A percentile compares a stretch with the other conserved stretches of the same genome.
These are phyloP conservation scores for Cinara cedri DNA, from an alignment of 2,888 invertebrate genomes.

Conservation along the genomic window DNA sequence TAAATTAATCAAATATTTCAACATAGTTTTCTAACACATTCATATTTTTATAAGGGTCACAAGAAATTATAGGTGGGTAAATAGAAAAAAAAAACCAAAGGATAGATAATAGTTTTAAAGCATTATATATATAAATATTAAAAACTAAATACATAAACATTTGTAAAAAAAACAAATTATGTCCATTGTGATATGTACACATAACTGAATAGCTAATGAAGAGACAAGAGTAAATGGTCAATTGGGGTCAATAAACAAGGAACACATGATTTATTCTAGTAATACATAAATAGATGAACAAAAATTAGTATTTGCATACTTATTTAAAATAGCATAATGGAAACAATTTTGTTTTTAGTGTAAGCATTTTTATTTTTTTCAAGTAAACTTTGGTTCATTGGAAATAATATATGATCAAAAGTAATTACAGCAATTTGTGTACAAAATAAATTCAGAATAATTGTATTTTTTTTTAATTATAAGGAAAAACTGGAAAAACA, in stretches of 20 bases:
- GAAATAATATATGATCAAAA: too few species aligned
- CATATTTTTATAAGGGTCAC: too few species aligned
- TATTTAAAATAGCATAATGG: not conserved
- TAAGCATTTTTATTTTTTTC: not conserved
- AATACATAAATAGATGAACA: conserved; percentile 3
- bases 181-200: not conserved
- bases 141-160: not conserved
- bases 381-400: too few species aligned
- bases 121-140: not conserved
- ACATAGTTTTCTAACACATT: too few species aligned
- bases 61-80: too few species aligned
- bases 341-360: conserved; percentile 10
- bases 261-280: not conserved
- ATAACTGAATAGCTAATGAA: conserved; percentile 3
- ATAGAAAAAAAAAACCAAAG: not conserved
- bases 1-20: too few species aligned
- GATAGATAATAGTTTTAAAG: not conserved
- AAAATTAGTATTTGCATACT: not conserved
- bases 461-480: too few species aligned
- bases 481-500: too few species aligned
- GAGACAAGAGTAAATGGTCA: not conserved
- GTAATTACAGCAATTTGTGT: too few species aligned
- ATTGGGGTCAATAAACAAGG: not conserved
- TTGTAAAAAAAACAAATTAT: conserved; percentile 6
- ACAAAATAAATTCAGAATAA: too few species aligned